These are phyloP conservation scores for Tychaedon coryphoeus DNA, from an alignment of 2,113 vertebrate genomes.

Conservation along the genomic window DNA sequence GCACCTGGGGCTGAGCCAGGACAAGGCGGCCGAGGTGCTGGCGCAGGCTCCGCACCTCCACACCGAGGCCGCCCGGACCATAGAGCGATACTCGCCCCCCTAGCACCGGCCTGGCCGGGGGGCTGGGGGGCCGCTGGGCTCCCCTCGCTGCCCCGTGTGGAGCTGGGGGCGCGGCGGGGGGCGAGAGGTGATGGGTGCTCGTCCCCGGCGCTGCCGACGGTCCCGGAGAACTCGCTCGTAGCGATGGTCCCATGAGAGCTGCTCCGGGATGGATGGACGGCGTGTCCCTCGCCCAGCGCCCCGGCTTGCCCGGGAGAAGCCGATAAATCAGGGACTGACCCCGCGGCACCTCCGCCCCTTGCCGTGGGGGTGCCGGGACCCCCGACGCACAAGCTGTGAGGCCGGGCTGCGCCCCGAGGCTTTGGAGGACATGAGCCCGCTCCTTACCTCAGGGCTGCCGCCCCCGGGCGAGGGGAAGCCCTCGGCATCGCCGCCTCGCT, in stretches of 20 bases:
- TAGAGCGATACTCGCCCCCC: conserved; percentile 92
- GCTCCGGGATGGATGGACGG: neutral
- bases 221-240: neutral
- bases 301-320: neutral
- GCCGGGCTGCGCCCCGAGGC: conserved; percentile 12
- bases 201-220: neutral
- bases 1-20: conserved; percentile 89
- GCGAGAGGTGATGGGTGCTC: neutral
- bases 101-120: conserved; percentile 63
- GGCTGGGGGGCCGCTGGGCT: neutral
- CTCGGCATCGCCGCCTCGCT: neutral
- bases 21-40: conserved; percentile 89
- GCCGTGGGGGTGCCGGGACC: neutral
- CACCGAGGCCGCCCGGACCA: conserved; percentile 81
- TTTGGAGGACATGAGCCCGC: conserved; percentile 54
- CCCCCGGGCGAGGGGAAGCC: neutral
- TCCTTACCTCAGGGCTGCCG: conserved; percentile 39
- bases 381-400: conserved; percentile 22
- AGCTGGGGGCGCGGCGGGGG: neutral
- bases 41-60: conserved; percentile 79
- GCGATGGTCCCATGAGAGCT: neutral
- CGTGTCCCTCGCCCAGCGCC: neutral
- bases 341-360: neutral
- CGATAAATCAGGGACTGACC: conserved; percentile 42
- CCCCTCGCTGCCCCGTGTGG: neutral